Base-by-base conservation (phyloP, 2,888 invertebrate genomes). In the Digitonthophagus gazella region DNA sequence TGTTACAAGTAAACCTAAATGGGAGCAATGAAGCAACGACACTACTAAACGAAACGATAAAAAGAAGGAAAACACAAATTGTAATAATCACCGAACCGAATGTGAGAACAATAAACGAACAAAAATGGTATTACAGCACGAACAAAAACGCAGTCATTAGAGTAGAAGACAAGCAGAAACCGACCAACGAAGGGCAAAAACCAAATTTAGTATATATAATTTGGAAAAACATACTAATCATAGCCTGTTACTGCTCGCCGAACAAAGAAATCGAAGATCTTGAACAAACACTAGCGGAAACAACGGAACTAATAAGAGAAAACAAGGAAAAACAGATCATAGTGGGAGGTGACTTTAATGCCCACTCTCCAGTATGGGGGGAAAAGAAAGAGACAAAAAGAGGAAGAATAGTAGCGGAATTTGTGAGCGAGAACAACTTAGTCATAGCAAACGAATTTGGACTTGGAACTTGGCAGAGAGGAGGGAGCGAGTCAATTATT, bases 291-390 rank as follows among this genome's bases (percentile, higher is more conserved):
- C 57, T 57, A n/a, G n/a, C n/a, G n/a, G n/a, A n/a, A n/a, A n/a
- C n/a, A n/a, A n/a, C n/a, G n/a, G n/a, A n/a, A 22, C 22, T 4
- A 22, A 22, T 22, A 3, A 22, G 22, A 22, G 6, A 22, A 22
- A 22, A 8, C 4, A 18, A n/a, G 5, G 15, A 44, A 2, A 44
- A 14, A 6, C 20, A 63, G n/a, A 11, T 11, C 15, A 4, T 68
- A 0, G 16, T 68, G 11, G 20, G 15, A 0, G 71, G 66, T 15
- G 68, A 71, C 44, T 71, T 71, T 19, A 68, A 71, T 54, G 68
- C 71, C 1, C 66, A 68, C 16, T 28, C 22, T 4, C n/a, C 28
- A 22, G 16, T 14, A 2, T 71, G 71, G 71, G 70, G 68, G n/a
- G 64, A 55, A n/a, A 15, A 56, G n/a, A 1, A 15, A 6, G 28